Conservation (phyloP, 2,888 invertebrate species). For the Cerastis rubricosa region DNA sequence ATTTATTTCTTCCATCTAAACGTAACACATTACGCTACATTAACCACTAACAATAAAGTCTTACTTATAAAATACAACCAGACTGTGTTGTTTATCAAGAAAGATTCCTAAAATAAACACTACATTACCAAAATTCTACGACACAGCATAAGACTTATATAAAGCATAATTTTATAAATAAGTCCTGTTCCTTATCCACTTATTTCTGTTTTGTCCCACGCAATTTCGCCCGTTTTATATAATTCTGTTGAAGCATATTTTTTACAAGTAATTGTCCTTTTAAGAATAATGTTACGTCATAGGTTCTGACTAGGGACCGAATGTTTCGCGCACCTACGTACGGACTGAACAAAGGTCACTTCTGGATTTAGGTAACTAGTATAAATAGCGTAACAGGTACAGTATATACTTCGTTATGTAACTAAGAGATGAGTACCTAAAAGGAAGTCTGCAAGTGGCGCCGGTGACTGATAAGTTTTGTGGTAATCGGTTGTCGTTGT, state of each 20-base stretch:
- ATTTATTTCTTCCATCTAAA: neutral
- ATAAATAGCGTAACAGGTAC: neutral
- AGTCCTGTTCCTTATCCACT: neutral
- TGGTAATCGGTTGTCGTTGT: too few species aligned
- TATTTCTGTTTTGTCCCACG: constrained; percentile 2
- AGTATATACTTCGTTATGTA: neutral
- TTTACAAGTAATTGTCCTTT: neutral
- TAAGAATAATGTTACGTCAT: neutral
- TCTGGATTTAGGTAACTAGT: neutral
- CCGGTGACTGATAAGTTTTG: too few species aligned
- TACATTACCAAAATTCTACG: neutral
- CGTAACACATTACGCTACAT: neutral
- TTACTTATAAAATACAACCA: neutral
- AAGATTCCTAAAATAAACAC: neutral
- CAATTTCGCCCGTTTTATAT: neutral
- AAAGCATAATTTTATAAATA: neutral
- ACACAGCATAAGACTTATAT: neutral
- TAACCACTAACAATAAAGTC: neutral
- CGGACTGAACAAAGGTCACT: constrained; percentile 1
- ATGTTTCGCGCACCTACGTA: constrained; percentile 24
- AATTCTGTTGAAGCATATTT: neutral
- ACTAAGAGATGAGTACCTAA: too few species aligned
- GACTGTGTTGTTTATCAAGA: neutral
- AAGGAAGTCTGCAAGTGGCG: too few species aligned
- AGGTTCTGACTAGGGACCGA: constrained; percentile 12